Evolutionary conservation across 2,113 vertebrate genomes (phyloP).

Genomic region (Dermatemys mawii): DNA sequence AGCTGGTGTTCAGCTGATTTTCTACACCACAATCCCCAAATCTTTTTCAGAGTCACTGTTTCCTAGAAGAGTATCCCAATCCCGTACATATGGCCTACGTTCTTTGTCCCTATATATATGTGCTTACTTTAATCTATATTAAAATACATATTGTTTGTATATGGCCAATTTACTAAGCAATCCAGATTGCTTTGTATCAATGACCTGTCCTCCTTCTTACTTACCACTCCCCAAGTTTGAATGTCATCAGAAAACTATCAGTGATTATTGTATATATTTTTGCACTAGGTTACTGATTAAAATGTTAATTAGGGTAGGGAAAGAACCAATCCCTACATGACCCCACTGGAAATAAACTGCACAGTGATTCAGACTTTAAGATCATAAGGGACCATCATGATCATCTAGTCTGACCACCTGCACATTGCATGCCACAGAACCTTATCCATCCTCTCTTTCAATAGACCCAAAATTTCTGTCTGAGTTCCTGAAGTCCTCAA

Average conservation of each 20-base stretch:
- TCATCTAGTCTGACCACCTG: background rate
- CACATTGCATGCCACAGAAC: background rate
- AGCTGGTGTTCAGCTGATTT: background rate
- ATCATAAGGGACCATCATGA: background rate
- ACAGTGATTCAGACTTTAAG: background rate
- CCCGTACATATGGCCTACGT: background rate
- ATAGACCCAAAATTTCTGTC: background rate
- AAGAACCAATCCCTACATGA: background rate
- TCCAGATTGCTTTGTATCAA: background rate
- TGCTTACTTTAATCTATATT: background rate
- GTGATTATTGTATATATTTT: background rate
- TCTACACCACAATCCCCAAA: background rate
- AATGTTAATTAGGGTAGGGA: background rate
- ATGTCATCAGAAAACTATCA: background rate
- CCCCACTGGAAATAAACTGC: background rate
- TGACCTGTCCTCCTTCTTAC: background rate
- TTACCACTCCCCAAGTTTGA: background rate
- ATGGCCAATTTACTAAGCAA: background rate
- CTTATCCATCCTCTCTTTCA: background rate
- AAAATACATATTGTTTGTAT: background rate
- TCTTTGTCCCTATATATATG: background rate
- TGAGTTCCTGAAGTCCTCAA: background rate
- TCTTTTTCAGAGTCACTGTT: background rate
- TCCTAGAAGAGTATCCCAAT: background rate
- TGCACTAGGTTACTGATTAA: background rate